Evolutionary conservation across 2,797 vertebrate genomes (phyloP), one percentile per base, ranked within the genome.

Genomic region (Darevskia nairensis): DNA sequence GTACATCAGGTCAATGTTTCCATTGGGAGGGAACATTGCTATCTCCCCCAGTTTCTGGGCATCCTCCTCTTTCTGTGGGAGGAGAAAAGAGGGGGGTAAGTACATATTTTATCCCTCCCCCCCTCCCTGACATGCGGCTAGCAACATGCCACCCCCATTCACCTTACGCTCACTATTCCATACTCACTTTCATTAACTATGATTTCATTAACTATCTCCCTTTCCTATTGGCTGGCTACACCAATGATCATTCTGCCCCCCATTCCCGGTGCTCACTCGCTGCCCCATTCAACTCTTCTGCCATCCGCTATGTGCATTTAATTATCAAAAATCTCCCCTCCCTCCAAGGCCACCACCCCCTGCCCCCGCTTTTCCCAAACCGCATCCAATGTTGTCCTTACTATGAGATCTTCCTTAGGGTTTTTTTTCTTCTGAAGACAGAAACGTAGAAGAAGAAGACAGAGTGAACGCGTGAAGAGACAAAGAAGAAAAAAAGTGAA

Each of bases 1-100:
- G 90, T 97, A 97, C 96, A 95, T 97, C 35, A 96, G 94, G 89
- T 97, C 96, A 0, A 97, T 95, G 88, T 88, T 94, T 79, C 96
- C 96, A 0, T 95, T 90, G 4, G 94, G 86, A 6, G 96, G 96
- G 80, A 94, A 97, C 92, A 96, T 96, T 3, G 82, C 77, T 0
- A 95, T 87, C 2, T 80, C 85, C 8, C 96, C 96, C 1, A 97
- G 90, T 39, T 95, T 94, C 69, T 89, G 88, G 0, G 84, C 88
- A 25, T 95, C 94, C 32, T 95, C 95, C 7, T 94, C 90, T 59
- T 89, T 89, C 96, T 96, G 87, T 55, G 39, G 61, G 61, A 61
- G 32, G 7, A 1, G 64, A 64, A 46, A 66, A 78, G 46, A 19
- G 10, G 35, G 23, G 75, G 35, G 44, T 86, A 25, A 85, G 7